Evolutionary conservation across 2,113 vertebrate genomes (phyloP).

Genomic region (Phrynosoma blainvillii): DNA sequence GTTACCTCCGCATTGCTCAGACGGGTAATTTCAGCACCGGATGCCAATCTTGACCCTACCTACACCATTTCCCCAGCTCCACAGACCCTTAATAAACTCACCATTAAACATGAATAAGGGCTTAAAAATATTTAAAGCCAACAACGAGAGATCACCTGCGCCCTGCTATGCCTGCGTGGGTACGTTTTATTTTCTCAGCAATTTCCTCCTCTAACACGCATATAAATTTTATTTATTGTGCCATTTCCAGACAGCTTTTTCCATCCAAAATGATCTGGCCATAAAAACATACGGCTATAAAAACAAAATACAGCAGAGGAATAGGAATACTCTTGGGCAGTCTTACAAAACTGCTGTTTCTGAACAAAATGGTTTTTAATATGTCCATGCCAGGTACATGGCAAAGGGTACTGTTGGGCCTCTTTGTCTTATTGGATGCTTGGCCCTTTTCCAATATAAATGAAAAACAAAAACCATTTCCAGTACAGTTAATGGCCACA

Average conservation of each 20-base stretch:
- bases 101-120: background rate
- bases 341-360: background rate
- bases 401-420: background rate
- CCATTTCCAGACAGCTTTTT: background rate
- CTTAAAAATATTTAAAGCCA: background rate
- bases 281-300: background rate
- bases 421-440: no score
- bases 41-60: conserved; percentile 36
- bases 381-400: no score
- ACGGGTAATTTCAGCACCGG: conserved; percentile 33
- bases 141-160: background rate
- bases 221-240: background rate
- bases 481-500: no score
- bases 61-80: background rate
- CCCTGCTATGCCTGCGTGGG: no score
- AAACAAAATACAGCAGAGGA: background rate
- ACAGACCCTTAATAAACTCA: background rate
- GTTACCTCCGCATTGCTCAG: background rate
- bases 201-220: background rate
- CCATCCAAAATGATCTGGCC: no score
- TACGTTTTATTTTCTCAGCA: background rate
- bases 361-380: no score
- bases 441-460: no score
- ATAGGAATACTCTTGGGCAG: background rate
- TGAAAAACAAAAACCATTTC: no score